phyloP scores from a whole-genome alignment of 2,888 invertebrate genomes.

The Acrobasis repandana region DNA sequence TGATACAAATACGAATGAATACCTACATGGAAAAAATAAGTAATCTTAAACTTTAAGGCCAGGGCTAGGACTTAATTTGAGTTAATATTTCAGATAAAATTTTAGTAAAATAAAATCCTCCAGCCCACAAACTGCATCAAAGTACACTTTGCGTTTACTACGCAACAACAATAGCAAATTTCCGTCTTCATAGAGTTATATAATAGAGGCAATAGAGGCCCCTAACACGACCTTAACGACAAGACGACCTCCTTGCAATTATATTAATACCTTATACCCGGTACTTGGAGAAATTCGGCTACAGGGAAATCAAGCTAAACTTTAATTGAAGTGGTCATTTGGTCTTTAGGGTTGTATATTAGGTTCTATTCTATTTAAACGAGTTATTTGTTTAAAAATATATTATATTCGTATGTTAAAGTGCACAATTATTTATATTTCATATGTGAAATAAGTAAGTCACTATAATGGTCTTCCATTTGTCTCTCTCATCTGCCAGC shows the following conservation, averaged over 20 bases:
- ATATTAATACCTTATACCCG: slow-evolving; percentile 44
- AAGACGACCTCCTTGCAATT: slow-evolving; percentile 30
- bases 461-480: too few species aligned
- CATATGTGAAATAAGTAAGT: too few species aligned
- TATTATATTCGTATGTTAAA: too few species aligned
- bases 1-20: too few species aligned
- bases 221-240: slow-evolving; percentile 19
- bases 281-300: slow-evolving; percentile 68
- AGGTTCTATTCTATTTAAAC: neutral
- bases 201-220: slow-evolving; percentile 19
- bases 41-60: too few species aligned
- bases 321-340: slow-evolving; percentile 52
- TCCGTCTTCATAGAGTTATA: slow-evolving; percentile 17
- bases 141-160: neutral
- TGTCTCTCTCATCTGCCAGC: too few species aligned
- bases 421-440: too few species aligned
- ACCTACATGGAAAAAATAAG: too few species aligned
- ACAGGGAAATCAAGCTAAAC: slow-evolving; percentile 74
- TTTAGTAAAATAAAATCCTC: neutral
- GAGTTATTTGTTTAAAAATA: neutral
- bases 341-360: slow-evolving; percentile 41
- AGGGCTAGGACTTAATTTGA: too few species aligned
- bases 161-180: slow-evolving; percentile 5
- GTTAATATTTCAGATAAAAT: too few species aligned
- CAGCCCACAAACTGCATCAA: neutral